phyloP scores from a whole-genome alignment of 2,113 vertebrate species.

The Mus musculus region DNA sequence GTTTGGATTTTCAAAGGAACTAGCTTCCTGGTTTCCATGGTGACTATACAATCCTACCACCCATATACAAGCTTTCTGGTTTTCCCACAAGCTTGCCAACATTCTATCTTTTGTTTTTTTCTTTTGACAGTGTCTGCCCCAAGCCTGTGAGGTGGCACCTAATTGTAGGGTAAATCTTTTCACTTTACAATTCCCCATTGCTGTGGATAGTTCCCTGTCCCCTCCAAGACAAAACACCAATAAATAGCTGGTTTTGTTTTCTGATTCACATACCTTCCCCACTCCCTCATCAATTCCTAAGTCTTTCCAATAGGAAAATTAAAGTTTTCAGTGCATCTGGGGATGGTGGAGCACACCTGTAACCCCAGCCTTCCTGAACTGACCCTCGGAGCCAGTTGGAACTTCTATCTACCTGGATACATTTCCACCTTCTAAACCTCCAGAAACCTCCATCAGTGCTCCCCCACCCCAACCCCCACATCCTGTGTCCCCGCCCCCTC shows the following conservation, averaged over 20 bases:
- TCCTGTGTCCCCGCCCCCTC: rapidly evolving
- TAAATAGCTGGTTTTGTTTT: not conserved
- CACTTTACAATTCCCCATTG: not conserved
- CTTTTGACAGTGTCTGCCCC: not conserved
- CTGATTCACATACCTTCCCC: not conserved
- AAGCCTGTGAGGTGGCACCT: not conserved
- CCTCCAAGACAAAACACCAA: not conserved
- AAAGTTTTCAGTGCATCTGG: not conserved
- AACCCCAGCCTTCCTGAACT: not conserved
- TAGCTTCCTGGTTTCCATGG: not conserved
- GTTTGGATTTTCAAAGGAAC: not conserved
- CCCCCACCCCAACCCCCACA: too few species aligned
- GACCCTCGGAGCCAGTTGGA: not conserved
- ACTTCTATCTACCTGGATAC: not conserved
- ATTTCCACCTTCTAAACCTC: not conserved
- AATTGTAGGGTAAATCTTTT: not conserved
- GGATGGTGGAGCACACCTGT: not conserved
- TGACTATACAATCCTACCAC: not conserved
- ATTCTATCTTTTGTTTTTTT: not conserved
- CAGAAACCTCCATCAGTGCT: not conserved
- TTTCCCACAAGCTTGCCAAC: not conserved
- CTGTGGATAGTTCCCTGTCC: not conserved
- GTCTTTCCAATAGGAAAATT: not conserved
- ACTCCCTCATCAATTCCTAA: not conserved
- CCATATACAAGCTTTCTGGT: not conserved